These are phyloP conservation scores for Tineola bisselliella DNA, from an alignment of 2,888 invertebrate species.

Conservation along the genomic window DNA sequence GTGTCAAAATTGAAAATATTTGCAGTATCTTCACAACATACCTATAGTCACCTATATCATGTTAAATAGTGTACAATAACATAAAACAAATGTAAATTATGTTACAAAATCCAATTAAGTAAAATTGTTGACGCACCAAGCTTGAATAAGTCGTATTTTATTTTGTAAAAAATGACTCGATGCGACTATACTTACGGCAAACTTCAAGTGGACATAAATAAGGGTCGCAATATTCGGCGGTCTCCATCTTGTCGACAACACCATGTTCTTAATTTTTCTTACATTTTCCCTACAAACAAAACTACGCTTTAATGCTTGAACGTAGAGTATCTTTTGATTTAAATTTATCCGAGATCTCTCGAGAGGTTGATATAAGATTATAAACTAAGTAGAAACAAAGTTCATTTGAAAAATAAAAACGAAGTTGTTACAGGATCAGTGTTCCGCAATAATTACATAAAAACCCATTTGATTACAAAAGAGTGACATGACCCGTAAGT, in stretches of 20 bases:
- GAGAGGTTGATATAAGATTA: not conserved
- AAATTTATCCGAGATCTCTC: not conserved
- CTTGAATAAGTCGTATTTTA: constrained; percentile 20
- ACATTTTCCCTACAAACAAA: not conserved
- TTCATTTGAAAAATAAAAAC: constrained; percentile 27
- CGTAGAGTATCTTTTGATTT: not conserved
- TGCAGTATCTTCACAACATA: not conserved
- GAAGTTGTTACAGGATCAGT: constrained; percentile 45
- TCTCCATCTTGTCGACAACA: constrained; percentile 50
- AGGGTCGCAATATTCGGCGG: constrained; percentile 61
- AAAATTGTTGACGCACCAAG: constrained; percentile 21
- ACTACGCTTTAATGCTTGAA: not conserved
- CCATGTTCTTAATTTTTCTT: constrained; percentile 34
- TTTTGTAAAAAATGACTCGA: constrained; percentile 39
- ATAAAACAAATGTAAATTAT: not conserved
- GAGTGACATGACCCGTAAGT: too few species aligned
- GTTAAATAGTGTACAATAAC: not conserved
- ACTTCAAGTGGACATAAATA: constrained; percentile 66
- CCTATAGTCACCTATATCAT: not conserved
- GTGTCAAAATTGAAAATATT: not conserved
- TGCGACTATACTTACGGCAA: constrained; percentile 47
- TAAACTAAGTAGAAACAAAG: constrained; percentile 24
- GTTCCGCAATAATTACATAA: constrained; percentile 49
- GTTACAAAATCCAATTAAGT: constrained; percentile 28
- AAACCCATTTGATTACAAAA: too few species aligned